Base-by-base conservation (phyloP, 2,888 invertebrate genomes). In the Amiota minor region DNA sequence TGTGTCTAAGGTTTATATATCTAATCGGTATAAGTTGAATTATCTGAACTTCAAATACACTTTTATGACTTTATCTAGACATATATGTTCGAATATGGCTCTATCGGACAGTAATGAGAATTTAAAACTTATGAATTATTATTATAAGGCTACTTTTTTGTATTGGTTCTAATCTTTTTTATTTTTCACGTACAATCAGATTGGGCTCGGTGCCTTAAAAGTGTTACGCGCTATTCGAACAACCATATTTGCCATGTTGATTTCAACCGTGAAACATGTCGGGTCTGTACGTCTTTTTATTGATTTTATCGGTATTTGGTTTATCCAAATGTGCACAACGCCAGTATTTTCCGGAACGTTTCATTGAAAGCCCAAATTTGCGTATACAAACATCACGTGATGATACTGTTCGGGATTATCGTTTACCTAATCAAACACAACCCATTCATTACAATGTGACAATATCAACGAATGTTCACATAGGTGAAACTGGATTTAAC, bases 371-470 rank as follows among this genome's bases (percentile, higher is more conserved):
- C 53, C 73, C 74, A 6, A 77, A 75, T 49, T 69, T 72, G 9
- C 70, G 75, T 55, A 16, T 67, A 0, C 65, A 12, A 9, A 20
- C 6, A 2, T 12, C 46, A 16, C 67, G 49, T 14, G 72, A 71
- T 49, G 64, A 18, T 10, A 62, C 18, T 11, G 61, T 50, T 10
- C n/a, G 73, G 3, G 55, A 79, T 23, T 81, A 91, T 89, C 88
- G 91, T 55, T 89, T 93, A 69, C 92, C 92, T 0, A 90, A 89
- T 3, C 89, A 90, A 76, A 90, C 93, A 70, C 83, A 82, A 0
- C 93, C 93, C 0, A 76, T 83, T 9, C 91, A 91, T 80, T 93
- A 93, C 82, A 90, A 91, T 79, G 74, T 89, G 1, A 75, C 75
- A 9, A 64, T 89, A n/a, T 72, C 73, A 2, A 89, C 89, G 0